Evolutionary conservation across 2,797 vertebrate species (phyloP), one percentile per base, ranked within the genome.

Genomic region (Rallus crepitans): DNA sequence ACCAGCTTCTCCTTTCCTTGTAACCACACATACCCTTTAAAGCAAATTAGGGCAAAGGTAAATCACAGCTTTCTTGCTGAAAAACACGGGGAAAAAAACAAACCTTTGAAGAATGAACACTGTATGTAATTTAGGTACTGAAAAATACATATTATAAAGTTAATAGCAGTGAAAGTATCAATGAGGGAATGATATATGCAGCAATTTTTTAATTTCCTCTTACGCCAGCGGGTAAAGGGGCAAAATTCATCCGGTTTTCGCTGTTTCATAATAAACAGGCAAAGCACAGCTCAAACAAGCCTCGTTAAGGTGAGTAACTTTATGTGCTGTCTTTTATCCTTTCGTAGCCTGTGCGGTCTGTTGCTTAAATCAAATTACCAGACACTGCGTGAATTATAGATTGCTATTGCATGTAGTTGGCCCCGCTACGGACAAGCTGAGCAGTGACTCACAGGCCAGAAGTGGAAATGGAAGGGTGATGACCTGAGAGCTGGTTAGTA

Each of bases 351-450:
- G 28, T 53, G 84, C 69, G 77, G 39, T 56, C 66, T 76, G 47
- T 11, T 89, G 35, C 33, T 93, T 79, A 73, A 89, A 90, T 77
- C 63, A 73, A 82, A 83, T 70, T 65, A 87, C 39, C 69, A 88
- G 82, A 33, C 35, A 23, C 31, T 3, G 11, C 9, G 9, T 37
- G 63, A 88, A 93, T 79, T 53, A 68, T 0, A 86, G 52, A 76
- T 79, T 24, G 53, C 33, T 59, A 25, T 47, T 56, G 33, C 12
- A 42, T 6, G n/a, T 1, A 88, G 30, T 4, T 56, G 57, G 79
- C 65, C 82, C 45, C 2, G 2, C 37, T 33, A 33, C 4, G 66
- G 82, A 68, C 65, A 86, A 50, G 11, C 39, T 28, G 37, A 90
- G 65, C 55, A 47, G 61, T 53, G 70, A 75, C 57, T 78, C 84